Evolutionary conservation across 2,797 vertebrate genomes (phyloP), one percentile per base, ranked within the genome.

Genomic region (Fistularia commersonii): DNA sequence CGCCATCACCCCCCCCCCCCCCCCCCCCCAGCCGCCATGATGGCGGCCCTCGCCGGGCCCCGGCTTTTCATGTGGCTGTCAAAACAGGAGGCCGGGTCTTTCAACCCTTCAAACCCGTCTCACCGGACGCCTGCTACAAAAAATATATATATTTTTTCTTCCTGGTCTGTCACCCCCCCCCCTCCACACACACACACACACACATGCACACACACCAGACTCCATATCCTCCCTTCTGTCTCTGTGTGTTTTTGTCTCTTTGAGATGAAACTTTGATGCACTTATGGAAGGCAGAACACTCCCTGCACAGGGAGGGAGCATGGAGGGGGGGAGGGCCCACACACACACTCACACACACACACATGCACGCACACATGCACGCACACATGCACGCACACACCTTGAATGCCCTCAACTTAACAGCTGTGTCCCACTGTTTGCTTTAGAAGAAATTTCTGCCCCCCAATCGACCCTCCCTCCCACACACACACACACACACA

Each of bases 231-330:
- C 62, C 61, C 51, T 57, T 67, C 70, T 54, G 54, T 66, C 64
- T 60, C 54, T 66, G 46, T 49, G 57, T 54, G 53, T 55, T 57
- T 69, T 63, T 68, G 55, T 74, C 56, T 69, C 56, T 64, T 70
- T 79, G 57, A 83, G 72, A 73, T 77, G 47, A 80, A 85, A 87
- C 83, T 87, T 83, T 85, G 75, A 84, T 84, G 76, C 76, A 74
- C 78, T 83, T 77, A 74, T 77, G 68, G 75, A 77, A 57, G 35
- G 14, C 38, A 45, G 66, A 37, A 49, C 32, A 36, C 38, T 81
- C 76, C 80, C 82, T 8, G 64, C 23, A 57, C 72, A 64, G 79
- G 74, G 74, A 83, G 43, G 35, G 50, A 64, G 73, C n/a, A n/a
- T n/a, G 69, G 63, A 55, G 45, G 35, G 50, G 50, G n/a, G n/a